phyloP scores from a whole-genome alignment of 2,797 vertebrate genomes.

The Ambastaia sidthimunki region DNA sequence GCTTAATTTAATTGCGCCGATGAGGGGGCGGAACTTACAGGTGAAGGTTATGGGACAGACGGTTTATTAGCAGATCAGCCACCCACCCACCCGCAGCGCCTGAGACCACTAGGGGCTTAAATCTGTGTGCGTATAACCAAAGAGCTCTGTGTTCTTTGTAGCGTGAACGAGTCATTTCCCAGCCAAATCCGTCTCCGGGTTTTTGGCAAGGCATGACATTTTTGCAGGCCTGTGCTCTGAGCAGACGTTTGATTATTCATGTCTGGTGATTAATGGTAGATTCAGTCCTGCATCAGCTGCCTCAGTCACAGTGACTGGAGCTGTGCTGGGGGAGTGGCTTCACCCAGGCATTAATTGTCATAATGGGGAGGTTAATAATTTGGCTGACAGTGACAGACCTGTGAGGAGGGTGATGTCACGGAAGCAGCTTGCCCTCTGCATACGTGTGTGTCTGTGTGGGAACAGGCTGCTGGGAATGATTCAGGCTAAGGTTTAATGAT shows the following conservation, averaged over 20 bases:
- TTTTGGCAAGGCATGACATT: slow-evolving; percentile 50
- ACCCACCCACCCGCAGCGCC: slow-evolving; percentile 36
- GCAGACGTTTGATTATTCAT: slow-evolving; percentile 54
- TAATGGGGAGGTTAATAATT: slow-evolving; percentile 51
- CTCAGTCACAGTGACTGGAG: slow-evolving; percentile 7
- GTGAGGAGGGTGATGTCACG: slow-evolving; percentile 22
- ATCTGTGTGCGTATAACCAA: slow-evolving; percentile 44
- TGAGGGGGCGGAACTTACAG: slow-evolving; percentile 36
- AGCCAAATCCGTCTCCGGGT: slow-evolving; percentile 47
- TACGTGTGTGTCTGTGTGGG: slow-evolving; percentile 33
- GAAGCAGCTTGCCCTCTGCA: slow-evolving; percentile 29
- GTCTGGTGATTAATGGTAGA: slow-evolving; percentile 39
- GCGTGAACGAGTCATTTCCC: slow-evolving; percentile 55
- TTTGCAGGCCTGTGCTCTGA: slow-evolving; percentile 38
- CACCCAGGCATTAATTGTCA: slow-evolving; percentile 42
- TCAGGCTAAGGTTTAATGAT: slow-evolving; percentile 51
- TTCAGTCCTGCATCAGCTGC: slow-evolving; percentile 18
- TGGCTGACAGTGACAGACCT: slow-evolving; percentile 39
- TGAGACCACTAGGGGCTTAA: slow-evolving; percentile 39
- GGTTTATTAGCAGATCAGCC: slow-evolving; percentile 38
- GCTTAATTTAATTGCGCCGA: slow-evolving; percentile 35
- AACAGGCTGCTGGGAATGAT: slow-evolving; percentile 42
- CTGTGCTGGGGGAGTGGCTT: slow-evolving; percentile 37
- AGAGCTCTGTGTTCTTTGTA: slow-evolving; percentile 45
- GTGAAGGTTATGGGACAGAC: slow-evolving; percentile 49